Evolutionary conservation across 1,140 invertebrate species (phyloP).

Genomic region (Brachionus sp.): DNA sequence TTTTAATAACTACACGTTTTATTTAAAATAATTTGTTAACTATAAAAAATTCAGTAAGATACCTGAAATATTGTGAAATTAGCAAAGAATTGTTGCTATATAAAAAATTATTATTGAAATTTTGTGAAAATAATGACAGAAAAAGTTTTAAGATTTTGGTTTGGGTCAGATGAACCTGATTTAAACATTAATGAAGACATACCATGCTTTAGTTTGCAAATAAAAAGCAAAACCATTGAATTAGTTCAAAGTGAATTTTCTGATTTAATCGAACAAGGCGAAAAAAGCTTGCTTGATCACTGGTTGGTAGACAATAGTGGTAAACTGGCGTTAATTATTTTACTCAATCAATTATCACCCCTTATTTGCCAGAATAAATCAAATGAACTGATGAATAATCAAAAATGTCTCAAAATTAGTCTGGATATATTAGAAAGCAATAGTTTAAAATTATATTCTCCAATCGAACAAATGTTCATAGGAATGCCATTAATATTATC

Average conservation of each 20-base stretch:
- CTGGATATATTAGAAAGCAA: neutral
- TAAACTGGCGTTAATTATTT: conserved; percentile 11
- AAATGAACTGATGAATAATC: neutral
- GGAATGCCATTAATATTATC: neutral
- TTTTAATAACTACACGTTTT: too few species aligned
- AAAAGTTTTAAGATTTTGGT: conserved; percentile 21
- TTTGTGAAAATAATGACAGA: neutral
- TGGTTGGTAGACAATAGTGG: neutral
- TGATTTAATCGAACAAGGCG: neutral
- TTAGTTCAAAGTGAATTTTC: neutral
- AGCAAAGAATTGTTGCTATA: neutral
- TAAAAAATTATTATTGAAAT: neutral
- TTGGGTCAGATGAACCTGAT: neutral
- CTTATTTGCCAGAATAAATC: neutral
- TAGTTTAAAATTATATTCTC: neutral
- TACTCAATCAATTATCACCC: conserved; percentile 12
- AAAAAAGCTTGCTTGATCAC: neutral
- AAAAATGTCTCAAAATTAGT: neutral
- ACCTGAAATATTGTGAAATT: neutral
- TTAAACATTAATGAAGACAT: neutral
- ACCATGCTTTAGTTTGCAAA: neutral
- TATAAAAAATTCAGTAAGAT: neutral
- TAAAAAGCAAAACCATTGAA: neutral
- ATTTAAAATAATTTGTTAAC: too few species aligned
- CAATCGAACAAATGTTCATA: neutral